Conservation (phyloP, 2,888 invertebrate species). For the Meiosimyza decipiens region DNA sequence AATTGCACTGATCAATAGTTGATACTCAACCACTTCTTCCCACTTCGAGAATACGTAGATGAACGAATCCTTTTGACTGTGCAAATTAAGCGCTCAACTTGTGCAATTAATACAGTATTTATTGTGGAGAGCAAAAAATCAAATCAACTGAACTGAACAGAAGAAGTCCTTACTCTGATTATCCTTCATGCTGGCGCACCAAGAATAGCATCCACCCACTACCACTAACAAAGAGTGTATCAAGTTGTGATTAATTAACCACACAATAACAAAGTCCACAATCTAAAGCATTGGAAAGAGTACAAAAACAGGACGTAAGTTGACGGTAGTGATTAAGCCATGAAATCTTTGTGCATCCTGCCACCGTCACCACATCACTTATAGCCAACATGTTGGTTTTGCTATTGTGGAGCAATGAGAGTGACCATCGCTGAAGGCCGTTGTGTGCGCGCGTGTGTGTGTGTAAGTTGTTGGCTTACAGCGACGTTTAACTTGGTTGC, state of each 20-base stretch:
- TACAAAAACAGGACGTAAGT: conserved; percentile 26
- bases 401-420: no score
- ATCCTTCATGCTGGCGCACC: background rate
- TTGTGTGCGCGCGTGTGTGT: background rate
- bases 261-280: conserved; percentile 45
- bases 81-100: no score
- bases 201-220: background rate
- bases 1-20: no score
- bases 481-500: background rate
- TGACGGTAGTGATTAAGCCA: conserved; percentile 48
- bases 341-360: conserved; percentile 32
- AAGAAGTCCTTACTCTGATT: conserved; percentile 2
- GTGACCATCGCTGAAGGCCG: no score
- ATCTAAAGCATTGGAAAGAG: background rate
- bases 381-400: background rate
- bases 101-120: no score
- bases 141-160: no score
- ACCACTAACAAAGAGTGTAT: conserved; percentile 32
- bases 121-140: no score
- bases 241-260: conserved; percentile 53
- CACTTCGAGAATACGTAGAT: no score
- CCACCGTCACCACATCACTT: background rate
- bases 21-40: no score
- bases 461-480: background rate
- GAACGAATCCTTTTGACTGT: no score